Evolutionary conservation across 2,113 vertebrate genomes (phyloP).

Genomic region (Lonchura striata): DNA sequence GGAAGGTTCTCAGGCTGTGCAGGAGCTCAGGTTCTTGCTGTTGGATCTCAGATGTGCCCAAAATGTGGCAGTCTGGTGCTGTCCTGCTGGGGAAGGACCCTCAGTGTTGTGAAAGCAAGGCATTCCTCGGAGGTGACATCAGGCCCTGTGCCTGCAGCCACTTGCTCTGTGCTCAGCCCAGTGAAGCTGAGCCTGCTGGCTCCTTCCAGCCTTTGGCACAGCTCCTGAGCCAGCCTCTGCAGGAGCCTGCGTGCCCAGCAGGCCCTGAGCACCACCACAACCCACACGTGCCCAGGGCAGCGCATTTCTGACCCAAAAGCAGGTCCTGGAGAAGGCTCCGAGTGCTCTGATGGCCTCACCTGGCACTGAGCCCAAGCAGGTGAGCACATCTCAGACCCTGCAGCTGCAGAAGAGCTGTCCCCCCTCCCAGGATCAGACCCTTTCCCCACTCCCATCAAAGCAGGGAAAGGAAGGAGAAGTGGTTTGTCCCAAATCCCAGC

Average conservation of each 20-base stretch:
- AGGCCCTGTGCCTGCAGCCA: not conserved
- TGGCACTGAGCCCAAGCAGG: not conserved
- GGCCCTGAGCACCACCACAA: not conserved
- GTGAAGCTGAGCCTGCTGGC: not conserved
- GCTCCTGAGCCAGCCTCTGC: not conserved
- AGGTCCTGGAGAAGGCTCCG: too few relatives aligned
- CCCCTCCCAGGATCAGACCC: not conserved
- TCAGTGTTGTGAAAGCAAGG: not conserved
- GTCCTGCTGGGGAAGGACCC: not conserved
- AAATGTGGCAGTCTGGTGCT: not conserved
- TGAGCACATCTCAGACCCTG: not conserved
- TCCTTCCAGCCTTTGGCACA: not conserved
- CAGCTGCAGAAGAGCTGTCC: too few relatives aligned
- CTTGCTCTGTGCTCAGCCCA: not conserved
- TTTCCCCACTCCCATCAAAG: not conserved
- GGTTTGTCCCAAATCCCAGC: not conserved
- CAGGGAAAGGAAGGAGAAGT: not conserved
- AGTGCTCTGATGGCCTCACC: not conserved
- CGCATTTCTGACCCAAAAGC: rapidly evolving
- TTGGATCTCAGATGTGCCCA: rapidly evolving
- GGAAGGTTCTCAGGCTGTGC: not conserved
- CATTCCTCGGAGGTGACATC: not conserved
- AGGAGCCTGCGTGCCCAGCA: not conserved
- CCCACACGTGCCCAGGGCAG: not conserved
- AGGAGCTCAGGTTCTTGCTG: not conserved